Base-by-base conservation (phyloP, 1,140 invertebrate genomes). In the Thalassaphorura encarpata region DNA sequence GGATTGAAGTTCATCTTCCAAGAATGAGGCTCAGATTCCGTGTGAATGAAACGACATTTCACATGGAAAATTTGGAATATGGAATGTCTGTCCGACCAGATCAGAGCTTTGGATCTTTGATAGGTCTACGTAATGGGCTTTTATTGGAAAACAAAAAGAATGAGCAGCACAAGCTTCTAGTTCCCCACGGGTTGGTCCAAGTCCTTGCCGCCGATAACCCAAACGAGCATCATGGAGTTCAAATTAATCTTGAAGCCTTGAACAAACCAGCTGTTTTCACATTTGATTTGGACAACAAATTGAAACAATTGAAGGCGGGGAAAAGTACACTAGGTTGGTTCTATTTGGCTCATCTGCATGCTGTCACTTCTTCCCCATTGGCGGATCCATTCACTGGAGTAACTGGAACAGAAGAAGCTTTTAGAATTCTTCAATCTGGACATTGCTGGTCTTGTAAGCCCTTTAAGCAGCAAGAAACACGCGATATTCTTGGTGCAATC, bases 301-400 rank as follows among this genome's bases (percentile, higher is more conserved):
- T 57, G 11, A 48, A 39, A 21, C 49, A 48, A 40, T 16, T 57
- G 2, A 42, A 45, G 36, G 49, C 48, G 13, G 54, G 54, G 28
- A 46, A 50, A 29, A 50, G 28, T 33, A 33, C 56, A 43, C 5
- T 27, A 0, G 50, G 48, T 8, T 61, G 59, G 59, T 36, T 61
- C 2, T 61, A 57, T 36, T 33, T 61, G 16, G 59, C 59, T 0
- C 15, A n/a, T 41, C 45, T 61, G 5, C 59, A 61, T 46, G 59
- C 18, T n/a, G 13, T 39, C 5, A 61, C 59, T n/a, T 28, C 59
- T 8, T 57, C 54, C 8, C 39, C 54, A 18, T 46, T 61, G 18
- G 43, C 54, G 11, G 59, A 61, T 39, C 42, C 51, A 24, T 61
- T 61, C 21, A 61, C 59, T 8, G 24, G 31, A 6, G 49, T 61